These are phyloP conservation scores for Frieseomelitta varia DNA, from an alignment of 1,140 invertebrate genomes.

Conservation along the genomic window DNA sequence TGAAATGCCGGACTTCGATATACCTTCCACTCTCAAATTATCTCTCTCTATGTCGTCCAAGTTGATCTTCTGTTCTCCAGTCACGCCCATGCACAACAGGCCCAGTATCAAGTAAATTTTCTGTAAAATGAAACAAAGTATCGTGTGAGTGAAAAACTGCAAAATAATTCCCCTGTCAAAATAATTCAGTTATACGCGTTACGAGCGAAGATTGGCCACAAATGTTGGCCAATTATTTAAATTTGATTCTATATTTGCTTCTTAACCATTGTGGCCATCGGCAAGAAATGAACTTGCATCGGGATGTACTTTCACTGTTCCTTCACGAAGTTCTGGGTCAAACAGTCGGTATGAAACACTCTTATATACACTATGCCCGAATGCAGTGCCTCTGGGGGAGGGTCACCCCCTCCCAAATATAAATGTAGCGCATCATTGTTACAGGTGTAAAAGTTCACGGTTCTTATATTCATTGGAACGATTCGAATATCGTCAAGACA, in stretches of 20 bases:
- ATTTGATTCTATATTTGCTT: neutral
- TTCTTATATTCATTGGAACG: slow-evolving; percentile 18
- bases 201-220: accelerated
- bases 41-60: slow-evolving; percentile 78
- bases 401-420: slow-evolving; percentile 62
- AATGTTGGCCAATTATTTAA: neutral
- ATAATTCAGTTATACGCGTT: too few species aligned
- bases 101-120: slow-evolving; percentile 60
- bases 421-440: slow-evolving; percentile 67
- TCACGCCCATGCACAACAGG: slow-evolving; percentile 57
- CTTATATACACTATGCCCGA: slow-evolving; percentile 73
- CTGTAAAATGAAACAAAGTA: slow-evolving; percentile 53
- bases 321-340: slow-evolving; percentile 75
- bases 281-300: slow-evolving; percentile 54
- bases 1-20: slow-evolving; percentile 54
- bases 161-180: too few species aligned
- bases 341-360: slow-evolving; percentile 76
- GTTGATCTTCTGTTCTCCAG: slow-evolving; percentile 73
- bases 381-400: slow-evolving; percentile 30
- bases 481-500: neutral
- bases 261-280: slow-evolving; percentile 61
- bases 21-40: slow-evolving; percentile 70
- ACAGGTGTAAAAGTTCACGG: slow-evolving; percentile 61
- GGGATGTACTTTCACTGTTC: slow-evolving; percentile 76
- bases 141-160: neutral